Evolutionary conservation across 2,888 invertebrate genomes (phyloP), one percentile per base, ranked within the genome.

Genomic region (Conops quadrifasciatus): DNA sequence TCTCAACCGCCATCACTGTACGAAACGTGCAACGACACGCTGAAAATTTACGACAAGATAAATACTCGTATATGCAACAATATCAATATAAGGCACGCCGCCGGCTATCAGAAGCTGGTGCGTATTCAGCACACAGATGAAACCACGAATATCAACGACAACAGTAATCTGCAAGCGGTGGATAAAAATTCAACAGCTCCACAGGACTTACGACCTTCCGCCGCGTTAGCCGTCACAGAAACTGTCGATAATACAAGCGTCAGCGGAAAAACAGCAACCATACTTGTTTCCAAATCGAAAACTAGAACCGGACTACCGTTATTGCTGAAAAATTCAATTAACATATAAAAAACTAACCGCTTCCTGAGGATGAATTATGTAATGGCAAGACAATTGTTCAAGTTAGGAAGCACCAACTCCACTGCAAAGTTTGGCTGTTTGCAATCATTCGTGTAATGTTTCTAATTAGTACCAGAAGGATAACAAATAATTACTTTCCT

Each of bases 281-380:
- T 86, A 79, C 83, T 86, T 76, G 86, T 86, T 75, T 86, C 86
- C 36, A 86, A 86, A 82, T 84, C 86, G 76, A 86, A 86, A 85
- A 86, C 86, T 75, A 86, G 86, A 84, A 85, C 86, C 70, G 86
- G 86, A 79, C 82, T 86, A 79, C 86, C 86, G 72, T 80, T 86
- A 77, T 80, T 86, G 78, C 81, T 86, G 75, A 86, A 86, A 76
- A 86, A 86, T 75, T 86, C 86, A 71, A 86, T 86, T 78, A 85
- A 85, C 72, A 82, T 83, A 80, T 84, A 70, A 71, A 67, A 64
- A 36, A 58, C 53, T n/a, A n/a, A n/a, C n/a, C n/a, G n/a, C n/a
- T n/a, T n/a, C n/a, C n/a, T n/a, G n/a, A n/a, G n/a, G n/a, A n/a
- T n/a, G n/a, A n/a, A n/a, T n/a, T n/a, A n/a, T n/a, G n/a, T n/a